Base-by-base conservation (phyloP, 2,888 invertebrate species). In the Drosophila acutilabella region DNA sequence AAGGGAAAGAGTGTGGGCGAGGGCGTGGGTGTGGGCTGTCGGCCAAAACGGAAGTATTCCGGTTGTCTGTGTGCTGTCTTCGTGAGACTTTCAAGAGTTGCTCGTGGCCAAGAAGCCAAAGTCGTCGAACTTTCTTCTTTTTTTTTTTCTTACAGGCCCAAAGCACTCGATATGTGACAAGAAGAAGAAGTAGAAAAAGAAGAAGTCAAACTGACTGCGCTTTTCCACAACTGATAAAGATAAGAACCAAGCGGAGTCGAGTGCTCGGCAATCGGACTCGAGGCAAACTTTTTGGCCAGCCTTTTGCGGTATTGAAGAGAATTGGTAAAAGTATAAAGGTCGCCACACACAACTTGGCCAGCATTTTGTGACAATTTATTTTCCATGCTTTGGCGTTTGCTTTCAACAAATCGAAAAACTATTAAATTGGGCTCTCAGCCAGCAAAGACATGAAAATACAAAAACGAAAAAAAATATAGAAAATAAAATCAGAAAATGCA, bases 341-440 rank as follows among this genome's bases (percentile, higher is more conserved):
- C 30, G 30, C 30, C 30, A 68, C 50, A 62, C 48, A 54, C 66
- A 61, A 62, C 42, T 74, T 77, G 58, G 72, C 80, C 68, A 69
- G 75, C 74, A 79, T 89, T 88, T 86, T 83, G 88, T 85, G 85
- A 88, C 86, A 88, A 85, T 86, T 88, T 86, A 83, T 86, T 88
- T 86, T 80, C 83, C 71, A 73, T 84, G 83, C 81, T 83, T 84
- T 84, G 84, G 81, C 78, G 69, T 84, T 84, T 88, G 85, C 76
- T 74, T 85, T 85, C 85, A 82, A 82, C 86, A 83, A 86, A 86
- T 88, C 88, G 86, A 83, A 89, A 89, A 88, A 88, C 88, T 89
- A 88, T 88, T 88, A 89, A 88, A 89, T 88, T 88, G 86, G 88
- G 88, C 88, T 81, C 73, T 65, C 73, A 76, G 88, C 88, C 88